Evolutionary conservation across 2,113 vertebrate genomes (phyloP).

Genomic region (Dipodomys spectabilis): DNA sequence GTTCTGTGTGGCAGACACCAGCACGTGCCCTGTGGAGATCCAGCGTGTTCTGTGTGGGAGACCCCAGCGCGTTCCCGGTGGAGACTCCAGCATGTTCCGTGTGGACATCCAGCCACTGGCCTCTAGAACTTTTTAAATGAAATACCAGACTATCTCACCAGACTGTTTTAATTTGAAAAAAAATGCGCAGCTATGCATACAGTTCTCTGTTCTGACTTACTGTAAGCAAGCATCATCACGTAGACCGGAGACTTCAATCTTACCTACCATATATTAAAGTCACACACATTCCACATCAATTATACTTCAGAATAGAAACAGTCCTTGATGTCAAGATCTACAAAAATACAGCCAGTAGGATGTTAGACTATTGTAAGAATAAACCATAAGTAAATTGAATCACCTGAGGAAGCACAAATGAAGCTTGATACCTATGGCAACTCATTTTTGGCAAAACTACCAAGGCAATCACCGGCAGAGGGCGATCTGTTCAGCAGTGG

Average conservation of each 20-base stretch:
- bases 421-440: neutral
- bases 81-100: no score
- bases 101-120: no score
- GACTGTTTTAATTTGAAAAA: conserved; percentile 48
- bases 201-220: neutral
- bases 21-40: no score
- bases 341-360: neutral
- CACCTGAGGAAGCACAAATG: neutral
- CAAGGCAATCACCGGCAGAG: neutral
- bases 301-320: conserved; percentile 31
- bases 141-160: conserved; percentile 16
- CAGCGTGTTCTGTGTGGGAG: no score
- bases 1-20: no score
- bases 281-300: conserved; percentile 1
- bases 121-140: conserved; percentile 10
- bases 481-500: conserved; percentile 11
- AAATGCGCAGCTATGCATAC: neutral
- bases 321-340: conserved; percentile 4
- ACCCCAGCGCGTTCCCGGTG: no score
- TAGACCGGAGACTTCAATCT: neutral
- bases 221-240: neutral
- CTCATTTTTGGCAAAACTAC: conserved; percentile 27
- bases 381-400: conserved; percentile 23
- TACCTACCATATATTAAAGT: conserved; percentile 7
- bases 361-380: neutral